These are phyloP conservation scores for Augochlora pura DNA, from an alignment of 1,140 invertebrate genomes.

Conservation along the genomic window DNA sequence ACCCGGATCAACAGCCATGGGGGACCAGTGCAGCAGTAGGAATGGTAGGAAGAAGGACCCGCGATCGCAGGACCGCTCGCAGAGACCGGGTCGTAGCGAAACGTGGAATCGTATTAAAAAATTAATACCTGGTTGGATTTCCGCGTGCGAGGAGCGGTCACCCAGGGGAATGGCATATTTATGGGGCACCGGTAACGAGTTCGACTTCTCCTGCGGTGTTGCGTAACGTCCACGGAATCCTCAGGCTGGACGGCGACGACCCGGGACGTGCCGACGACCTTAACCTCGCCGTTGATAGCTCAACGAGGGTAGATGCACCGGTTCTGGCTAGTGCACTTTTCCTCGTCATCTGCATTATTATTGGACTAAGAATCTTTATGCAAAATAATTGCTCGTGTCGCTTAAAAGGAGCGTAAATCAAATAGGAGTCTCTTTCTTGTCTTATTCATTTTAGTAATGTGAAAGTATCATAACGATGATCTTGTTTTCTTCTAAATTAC, in stretches of 20 bases:
- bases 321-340: too few relatives aligned
- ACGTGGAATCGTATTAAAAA: slow-evolving; percentile 62
- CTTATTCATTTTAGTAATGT: too few relatives aligned
- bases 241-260: slow-evolving; percentile 17
- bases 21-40: neutral
- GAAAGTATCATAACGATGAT: too few relatives aligned
- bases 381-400: too few relatives aligned
- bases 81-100: slow-evolving; percentile 15
- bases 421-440: too few relatives aligned
- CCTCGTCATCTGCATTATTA: too few relatives aligned
- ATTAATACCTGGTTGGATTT: slow-evolving; percentile 64
- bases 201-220: slow-evolving; percentile 29
- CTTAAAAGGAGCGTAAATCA: too few relatives aligned
- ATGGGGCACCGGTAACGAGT: slow-evolving; percentile 46
- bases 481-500: too few relatives aligned
- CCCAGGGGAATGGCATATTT: slow-evolving; percentile 67
- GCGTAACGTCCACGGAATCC: slow-evolving; percentile 58
- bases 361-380: too few relatives aligned
- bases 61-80: neutral
- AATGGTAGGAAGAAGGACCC: neutral
- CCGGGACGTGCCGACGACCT: slow-evolving; percentile 17
- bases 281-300: slow-evolving; percentile 10
- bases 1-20: slow-evolving; percentile 30
- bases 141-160: slow-evolving; percentile 65
- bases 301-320: too few relatives aligned